These are phyloP conservation scores for Ia io DNA, from an alignment of 2,113 vertebrate species.

Conservation along the genomic window DNA sequence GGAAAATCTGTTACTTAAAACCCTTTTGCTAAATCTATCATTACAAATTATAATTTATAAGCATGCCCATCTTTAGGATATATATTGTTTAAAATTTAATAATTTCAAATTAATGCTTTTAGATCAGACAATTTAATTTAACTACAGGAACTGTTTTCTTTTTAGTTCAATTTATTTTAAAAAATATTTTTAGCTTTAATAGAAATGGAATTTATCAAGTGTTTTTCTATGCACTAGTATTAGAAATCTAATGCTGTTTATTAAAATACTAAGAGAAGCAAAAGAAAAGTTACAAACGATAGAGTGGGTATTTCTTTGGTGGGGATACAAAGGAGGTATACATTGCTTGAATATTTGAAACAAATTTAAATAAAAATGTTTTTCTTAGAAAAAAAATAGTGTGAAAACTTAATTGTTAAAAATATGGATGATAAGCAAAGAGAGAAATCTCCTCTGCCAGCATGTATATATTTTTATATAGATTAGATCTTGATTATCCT, in stretches of 20 bases:
- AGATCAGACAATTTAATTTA: slow-evolving; percentile 11
- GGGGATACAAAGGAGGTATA: neutral
- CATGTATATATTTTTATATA: neutral
- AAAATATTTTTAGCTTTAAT: neutral
- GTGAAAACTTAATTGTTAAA: neutral
- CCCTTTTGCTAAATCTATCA: neutral
- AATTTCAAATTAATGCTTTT: slow-evolving; percentile 24
- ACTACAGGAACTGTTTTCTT: slow-evolving; percentile 27
- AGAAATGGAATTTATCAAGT: slow-evolving; percentile 14
- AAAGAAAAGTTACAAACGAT: neutral
- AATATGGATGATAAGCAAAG: neutral
- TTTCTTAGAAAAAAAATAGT: neutral
- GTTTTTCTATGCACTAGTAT: neutral
- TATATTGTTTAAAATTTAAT: neutral
- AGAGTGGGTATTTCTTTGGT: neutral
- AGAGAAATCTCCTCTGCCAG: neutral
- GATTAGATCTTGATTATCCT: neutral
- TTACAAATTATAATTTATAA: neutral
- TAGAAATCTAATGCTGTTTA: neutral
- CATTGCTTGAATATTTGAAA: neutral
- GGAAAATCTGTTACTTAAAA: neutral
- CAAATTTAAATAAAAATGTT: slow-evolving; percentile 17
- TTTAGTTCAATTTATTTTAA: neutral
- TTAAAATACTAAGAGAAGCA: neutral
- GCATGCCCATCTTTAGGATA: neutral